Percentiles rank a stretch among this genome's conserved stretches.
phyloP scores from a whole-genome alignment of 2,888 invertebrate species.

The Phasia obesa region DNA sequence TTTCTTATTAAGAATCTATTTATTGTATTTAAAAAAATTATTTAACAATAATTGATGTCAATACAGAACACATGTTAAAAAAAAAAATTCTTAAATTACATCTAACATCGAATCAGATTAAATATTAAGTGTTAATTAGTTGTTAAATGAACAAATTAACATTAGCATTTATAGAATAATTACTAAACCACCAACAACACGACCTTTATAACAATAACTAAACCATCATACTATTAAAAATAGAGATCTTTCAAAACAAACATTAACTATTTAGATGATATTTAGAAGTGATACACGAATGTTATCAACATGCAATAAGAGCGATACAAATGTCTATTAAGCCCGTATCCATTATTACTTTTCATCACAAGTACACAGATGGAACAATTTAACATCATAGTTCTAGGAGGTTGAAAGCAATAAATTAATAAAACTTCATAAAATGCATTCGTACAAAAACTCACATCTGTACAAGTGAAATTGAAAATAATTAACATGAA shows the following conservation, averaged over 20 bases:
- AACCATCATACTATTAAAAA: slow-evolving; percentile 14
- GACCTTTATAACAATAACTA: slow-evolving; percentile 8
- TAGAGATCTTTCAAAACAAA: slow-evolving; percentile 41
- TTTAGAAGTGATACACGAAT: slow-evolving; percentile 40
- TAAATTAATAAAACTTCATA: slow-evolving; percentile 13
- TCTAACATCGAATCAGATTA: too few relatives aligned
- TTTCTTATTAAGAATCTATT: too few relatives aligned
- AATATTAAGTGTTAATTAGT: too few relatives aligned
- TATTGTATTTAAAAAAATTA: too few relatives aligned
- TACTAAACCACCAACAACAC: slow-evolving; percentile 14
- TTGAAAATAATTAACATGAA: slow-evolving; percentile 64
- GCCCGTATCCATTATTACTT: slow-evolving; percentile 53
- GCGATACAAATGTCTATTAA: slow-evolving; percentile 24
- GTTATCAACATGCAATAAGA: slow-evolving; percentile 39
- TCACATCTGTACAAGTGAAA: slow-evolving; percentile 36
- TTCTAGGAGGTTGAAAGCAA: neutral
- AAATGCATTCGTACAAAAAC: neutral
- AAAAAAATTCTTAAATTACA: too few relatives aligned
- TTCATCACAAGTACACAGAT: slow-evolving; percentile 1
- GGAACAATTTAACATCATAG: slow-evolving; percentile 5
- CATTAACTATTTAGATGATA: slow-evolving; percentile 37
- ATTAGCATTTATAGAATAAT: neutral
- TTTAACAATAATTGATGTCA: too few relatives aligned
- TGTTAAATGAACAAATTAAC: neutral
- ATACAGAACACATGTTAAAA: too few relatives aligned